These are phyloP conservation scores for Elanus axillaris DNA, from an alignment of 2,113 vertebrate species.

Conservation along the genomic window DNA sequence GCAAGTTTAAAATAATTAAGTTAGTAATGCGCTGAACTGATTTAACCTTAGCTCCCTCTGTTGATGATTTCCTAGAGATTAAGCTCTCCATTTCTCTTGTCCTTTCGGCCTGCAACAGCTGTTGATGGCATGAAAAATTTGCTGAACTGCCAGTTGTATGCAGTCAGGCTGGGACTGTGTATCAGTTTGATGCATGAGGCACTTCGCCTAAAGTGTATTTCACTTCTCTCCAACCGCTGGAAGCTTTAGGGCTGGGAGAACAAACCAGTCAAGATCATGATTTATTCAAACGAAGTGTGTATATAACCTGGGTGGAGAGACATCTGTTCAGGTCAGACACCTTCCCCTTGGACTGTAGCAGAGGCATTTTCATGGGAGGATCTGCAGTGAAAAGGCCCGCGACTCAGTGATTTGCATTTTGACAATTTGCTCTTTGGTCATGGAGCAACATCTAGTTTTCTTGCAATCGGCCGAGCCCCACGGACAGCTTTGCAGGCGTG, in stretches of 20 bases:
- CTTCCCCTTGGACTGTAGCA: rapidly evolving
- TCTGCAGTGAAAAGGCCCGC: rapidly evolving
- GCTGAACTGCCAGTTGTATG: neutral
- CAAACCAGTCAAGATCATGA: neutral
- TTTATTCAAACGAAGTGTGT: rapidly evolving
- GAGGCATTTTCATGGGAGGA: neutral
- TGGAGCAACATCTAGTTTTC: neutral
- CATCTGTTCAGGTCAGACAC: neutral
- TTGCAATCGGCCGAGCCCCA: rapidly evolving
- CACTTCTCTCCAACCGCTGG: neutral
- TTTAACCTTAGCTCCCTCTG: neutral
- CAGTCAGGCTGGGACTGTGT: neutral
- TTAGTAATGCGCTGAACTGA: neutral
- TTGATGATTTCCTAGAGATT: neutral
- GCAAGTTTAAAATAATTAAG: neutral
- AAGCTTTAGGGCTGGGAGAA: neutral
- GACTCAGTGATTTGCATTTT: neutral
- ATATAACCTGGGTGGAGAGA: neutral
- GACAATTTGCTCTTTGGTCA: neutral
- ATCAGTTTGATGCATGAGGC: neutral
- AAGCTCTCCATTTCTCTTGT: neutral
- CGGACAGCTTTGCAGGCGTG: rapidly evolving
- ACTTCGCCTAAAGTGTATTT: neutral
- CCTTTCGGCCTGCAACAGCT: neutral
- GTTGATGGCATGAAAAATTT: neutral